Percentiles rank a stretch among this genome's conserved stretches.
phyloP scores from a whole-genome alignment of 2,797 vertebrate species.

The Salmo trutta region DNA sequence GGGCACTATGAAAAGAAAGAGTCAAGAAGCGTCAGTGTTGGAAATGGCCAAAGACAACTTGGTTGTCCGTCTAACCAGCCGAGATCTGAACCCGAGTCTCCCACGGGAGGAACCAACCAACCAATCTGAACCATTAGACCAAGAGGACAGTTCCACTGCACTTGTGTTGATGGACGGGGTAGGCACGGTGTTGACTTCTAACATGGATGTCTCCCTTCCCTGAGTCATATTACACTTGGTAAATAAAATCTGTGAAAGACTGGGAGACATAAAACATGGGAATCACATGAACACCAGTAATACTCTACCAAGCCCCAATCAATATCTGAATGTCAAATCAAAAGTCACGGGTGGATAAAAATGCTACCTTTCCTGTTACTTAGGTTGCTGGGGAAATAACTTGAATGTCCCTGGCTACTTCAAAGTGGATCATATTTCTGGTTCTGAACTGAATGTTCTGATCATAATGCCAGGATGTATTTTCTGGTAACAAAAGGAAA shows the following conservation, averaged over 20 bases:
- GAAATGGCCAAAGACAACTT: too few species aligned
- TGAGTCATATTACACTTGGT: too few species aligned
- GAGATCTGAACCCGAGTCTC: too few species aligned
- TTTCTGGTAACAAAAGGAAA: neutral
- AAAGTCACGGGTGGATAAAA: neutral
- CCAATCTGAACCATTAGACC: too few species aligned
- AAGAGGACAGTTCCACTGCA: too few species aligned
- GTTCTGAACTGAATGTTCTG: neutral
- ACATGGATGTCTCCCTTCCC: too few species aligned
- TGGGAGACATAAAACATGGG: neutral
- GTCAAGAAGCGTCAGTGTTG: too few species aligned
- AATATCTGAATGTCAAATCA: neutral
- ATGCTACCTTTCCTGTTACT: neutral
- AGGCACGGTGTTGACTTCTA: too few species aligned
- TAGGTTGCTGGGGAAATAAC: neutral
- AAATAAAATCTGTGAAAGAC: too few species aligned
- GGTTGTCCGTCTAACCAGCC: too few species aligned
- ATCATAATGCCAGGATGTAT: neutral
- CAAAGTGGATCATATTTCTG: conserved; percentile 38
- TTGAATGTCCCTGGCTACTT: neutral
- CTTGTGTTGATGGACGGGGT: too few species aligned
- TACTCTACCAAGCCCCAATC: neutral
- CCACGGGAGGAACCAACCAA: too few species aligned
- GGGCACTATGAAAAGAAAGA: neutral
- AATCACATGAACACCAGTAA: neutral